Evolutionary conservation across 2,888 invertebrate species (phyloP), one percentile per base, ranked within the genome.

Genomic region (Phaedon cochleariae): DNA sequence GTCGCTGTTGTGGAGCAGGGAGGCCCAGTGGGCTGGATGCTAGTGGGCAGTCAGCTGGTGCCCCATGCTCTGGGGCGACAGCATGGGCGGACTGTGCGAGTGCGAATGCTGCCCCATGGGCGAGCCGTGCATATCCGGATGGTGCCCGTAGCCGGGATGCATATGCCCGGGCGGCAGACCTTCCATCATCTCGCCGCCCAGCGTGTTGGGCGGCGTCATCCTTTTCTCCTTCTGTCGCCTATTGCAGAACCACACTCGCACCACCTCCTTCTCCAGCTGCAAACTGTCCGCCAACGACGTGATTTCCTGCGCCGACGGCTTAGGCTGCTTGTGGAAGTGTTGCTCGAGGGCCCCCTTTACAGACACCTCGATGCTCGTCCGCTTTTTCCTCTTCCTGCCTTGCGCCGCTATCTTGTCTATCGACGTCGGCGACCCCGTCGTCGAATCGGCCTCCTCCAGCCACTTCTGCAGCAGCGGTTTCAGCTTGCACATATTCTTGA

Each of bases 401-500:
- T 98, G 98, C 52, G 98, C 98, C 49, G 98, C 97, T 76, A 98
- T 98, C 87, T 98, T 98, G 85, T 99, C 98, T 86, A 98, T 97
- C 84, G 95, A 95, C 68, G 97, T 97, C 15, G 98, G 97, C 74
- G 97, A 96, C 54, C 98, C 97, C 73, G 97, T 97, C 80, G 97
- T 97, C 76, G 96, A 96, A 84, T 99, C 98, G 60, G 99, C 98
- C 85, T 99, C 98, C 84, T 99, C 98, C 58, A 99, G 88, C 99
- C 99, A 99, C 85, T 98, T 98, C 85, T 97, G 97, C 71, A 99
- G 89, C 78, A 99, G 86, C 59, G 99, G 99, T 87, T 98, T 98
- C 85, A 99, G 87, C 85, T 99, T 99, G 89, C 98, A 99, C 99
- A 99, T 99, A 83, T 99, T 99, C 85, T 99, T 99, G 89, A 98